Base-by-base conservation (phyloP, 2,113 vertebrate genomes). In the Oreocharis arfaki region DNA sequence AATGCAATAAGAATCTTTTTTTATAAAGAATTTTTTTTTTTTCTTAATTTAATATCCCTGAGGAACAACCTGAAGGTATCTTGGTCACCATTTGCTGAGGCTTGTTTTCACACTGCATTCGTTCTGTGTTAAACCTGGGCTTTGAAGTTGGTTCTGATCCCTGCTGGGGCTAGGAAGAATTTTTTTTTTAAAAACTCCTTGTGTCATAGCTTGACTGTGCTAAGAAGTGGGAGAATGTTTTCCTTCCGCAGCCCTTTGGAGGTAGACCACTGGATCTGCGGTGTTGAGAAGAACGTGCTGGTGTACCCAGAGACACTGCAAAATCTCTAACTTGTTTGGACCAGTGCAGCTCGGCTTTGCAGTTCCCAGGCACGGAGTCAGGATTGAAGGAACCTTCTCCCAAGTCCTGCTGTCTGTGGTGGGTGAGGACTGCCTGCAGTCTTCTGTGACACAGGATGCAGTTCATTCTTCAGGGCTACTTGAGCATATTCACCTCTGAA, bases 271-370 rank as follows among this genome's bases (percentile, higher is more conserved):
- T 64, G 46, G 42, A 81, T 56, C 53, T 73, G 23, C 15, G 80
- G 26, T 17, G 19, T 3, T 17, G 14, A 28, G 19, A 80, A 80
- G 11, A 50, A 64, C 32, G 13, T n/a, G 28, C 24, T 59, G 20
- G 11, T 60, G 17, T 16, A 50, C 26, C 6, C 53, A 59, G 57
- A 89, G 23, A 17, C 17, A 30, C 11, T 50, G 9, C 7, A 68
- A 55, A 52, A 59, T 26, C 46, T 46, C 21, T 22, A 3, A 42
- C 0, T 0, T 20, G 4, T 33, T 33, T 12, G 16, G 9, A 18
- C 22, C 10, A 18, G 18, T 7, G 19, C 50, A 78, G n/a, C 41
- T 81, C 0, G 0, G 15, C 37, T 24, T 85, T 88, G 16, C 57
- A 50, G 19, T 9, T 63, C 15, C 11, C n/a, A 35, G 33, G 10